Evolutionary conservation across 2,888 invertebrate species (phyloP).

Genomic region (Ennomos fuscantarius): DNA sequence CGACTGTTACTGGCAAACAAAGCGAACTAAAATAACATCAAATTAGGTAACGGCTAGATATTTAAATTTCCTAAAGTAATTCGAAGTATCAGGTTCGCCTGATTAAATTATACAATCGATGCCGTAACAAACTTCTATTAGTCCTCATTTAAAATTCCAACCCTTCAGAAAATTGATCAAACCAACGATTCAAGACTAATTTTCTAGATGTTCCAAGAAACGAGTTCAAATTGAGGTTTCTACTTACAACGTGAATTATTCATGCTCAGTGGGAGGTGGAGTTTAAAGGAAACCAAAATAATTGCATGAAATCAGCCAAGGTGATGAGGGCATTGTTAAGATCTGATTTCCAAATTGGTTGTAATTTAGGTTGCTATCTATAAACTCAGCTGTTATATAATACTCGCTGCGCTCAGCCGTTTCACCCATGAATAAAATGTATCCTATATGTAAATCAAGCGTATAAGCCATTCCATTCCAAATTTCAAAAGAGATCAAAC

Average conservation of each 20-base stretch:
- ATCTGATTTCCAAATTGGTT: background rate
- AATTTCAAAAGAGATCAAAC: too few species aligned
- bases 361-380: background rate
- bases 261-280: slow-evolving; percentile 24
- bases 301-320: slow-evolving; percentile 26
- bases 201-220: slow-evolving; percentile 15
- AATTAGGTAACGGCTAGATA: background rate
- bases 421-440: too few species aligned
- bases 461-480: too few species aligned
- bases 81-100: background rate
- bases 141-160: slow-evolving; percentile 12
- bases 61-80: background rate
- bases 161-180: slow-evolving; percentile 17
- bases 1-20: too few species aligned
- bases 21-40: too few species aligned
- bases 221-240: slow-evolving; percentile 21
- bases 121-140: slow-evolving; percentile 2
- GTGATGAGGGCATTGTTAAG: slow-evolving; percentile 8
- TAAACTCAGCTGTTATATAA: too few species aligned
- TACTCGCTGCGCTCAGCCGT: too few species aligned
- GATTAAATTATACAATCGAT: background rate
- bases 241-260: slow-evolving; percentile 33
- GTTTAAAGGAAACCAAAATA: slow-evolving; percentile 31
- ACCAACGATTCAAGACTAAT: slow-evolving; percentile 19
- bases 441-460: too few species aligned